These are phyloP conservation scores for Autographa gamma DNA, from an alignment of 2,888 invertebrate genomes.

Conservation along the genomic window DNA sequence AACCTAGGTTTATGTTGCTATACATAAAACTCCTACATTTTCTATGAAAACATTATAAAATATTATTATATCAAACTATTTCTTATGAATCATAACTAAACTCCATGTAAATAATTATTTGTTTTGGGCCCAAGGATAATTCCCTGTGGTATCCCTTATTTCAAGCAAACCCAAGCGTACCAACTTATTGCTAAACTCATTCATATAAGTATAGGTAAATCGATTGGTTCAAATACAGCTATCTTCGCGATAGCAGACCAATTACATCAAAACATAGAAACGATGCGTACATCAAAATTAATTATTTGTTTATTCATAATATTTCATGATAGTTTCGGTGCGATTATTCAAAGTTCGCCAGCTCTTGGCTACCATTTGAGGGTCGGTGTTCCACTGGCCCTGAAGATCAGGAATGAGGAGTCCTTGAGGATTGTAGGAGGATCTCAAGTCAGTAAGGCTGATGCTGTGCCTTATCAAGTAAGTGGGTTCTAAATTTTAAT, in stretches of 20 bases:
- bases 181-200: conserved; percentile 1
- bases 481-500: conserved; percentile 1
- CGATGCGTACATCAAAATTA: conserved; percentile 24
- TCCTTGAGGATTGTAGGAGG: conserved; percentile 73
- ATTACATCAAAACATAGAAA: conserved; percentile 10
- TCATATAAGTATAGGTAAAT: not conserved
- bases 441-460: conserved; percentile 56
- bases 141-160: not conserved
- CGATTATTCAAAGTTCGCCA: conserved; percentile 35
- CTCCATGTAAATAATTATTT: too few species aligned
- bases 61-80: too few species aligned
- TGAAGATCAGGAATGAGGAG: conserved; percentile 57
- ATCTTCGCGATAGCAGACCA: conserved; percentile 3
- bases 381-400: conserved; percentile 72
- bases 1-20: not conserved
- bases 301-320: conserved; percentile 42
- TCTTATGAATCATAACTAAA: too few species aligned
- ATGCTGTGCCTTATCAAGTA: conserved; percentile 73
- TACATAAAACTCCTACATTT: too few species aligned
- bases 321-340: conserved; percentile 31
- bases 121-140: too few species aligned
- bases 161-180: not conserved
- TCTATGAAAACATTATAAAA: too few species aligned
- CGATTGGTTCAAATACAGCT: not conserved
- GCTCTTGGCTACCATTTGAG: conserved; percentile 68